phyloP scores from a whole-genome alignment of 2,797 vertebrate species.

The Sebastes variabilis region DNA sequence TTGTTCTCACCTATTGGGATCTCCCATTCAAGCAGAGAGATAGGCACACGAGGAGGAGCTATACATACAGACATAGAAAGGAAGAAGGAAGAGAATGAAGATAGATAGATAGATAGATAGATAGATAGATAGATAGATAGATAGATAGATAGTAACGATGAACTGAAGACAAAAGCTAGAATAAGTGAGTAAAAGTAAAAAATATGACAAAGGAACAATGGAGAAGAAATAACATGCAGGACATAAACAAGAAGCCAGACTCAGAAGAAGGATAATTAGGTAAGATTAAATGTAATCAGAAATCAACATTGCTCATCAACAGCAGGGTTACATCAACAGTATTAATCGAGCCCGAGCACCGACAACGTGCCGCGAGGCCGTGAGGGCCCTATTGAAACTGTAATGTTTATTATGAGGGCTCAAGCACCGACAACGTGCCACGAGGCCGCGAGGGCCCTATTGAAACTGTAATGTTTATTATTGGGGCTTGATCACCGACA shows the following conservation, averaged over 20 bases:
- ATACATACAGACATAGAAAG: not conserved
- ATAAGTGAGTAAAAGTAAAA: not conserved
- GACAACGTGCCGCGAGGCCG: too few species aligned
- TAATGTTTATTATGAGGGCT: too few species aligned
- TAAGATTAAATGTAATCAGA: slow-evolving; percentile 25
- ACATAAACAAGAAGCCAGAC: not conserved
- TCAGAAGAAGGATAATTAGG: slow-evolving; percentile 1
- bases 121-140: not conserved
- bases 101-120: too few species aligned
- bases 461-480: too few species aligned
- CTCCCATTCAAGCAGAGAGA: slow-evolving; percentile 5
- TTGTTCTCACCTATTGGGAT: slow-evolving; percentile 28
- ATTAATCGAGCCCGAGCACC: not conserved
- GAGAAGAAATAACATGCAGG: too few species aligned
- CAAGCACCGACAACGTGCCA: too few species aligned
- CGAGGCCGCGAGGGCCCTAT: too few species aligned
- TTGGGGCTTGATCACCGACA: too few species aligned
- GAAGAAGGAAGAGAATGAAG: not conserved
- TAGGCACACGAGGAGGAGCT: not conserved
- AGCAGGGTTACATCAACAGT: not conserved
- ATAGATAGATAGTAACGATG: not conserved
- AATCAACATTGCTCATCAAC: not conserved
- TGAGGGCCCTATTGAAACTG: too few species aligned
- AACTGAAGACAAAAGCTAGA: not conserved
- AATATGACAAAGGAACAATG: not conserved